phyloP scores from a whole-genome alignment of 2,797 vertebrate genomes.

The Pyrrhura leucotis region DNA sequence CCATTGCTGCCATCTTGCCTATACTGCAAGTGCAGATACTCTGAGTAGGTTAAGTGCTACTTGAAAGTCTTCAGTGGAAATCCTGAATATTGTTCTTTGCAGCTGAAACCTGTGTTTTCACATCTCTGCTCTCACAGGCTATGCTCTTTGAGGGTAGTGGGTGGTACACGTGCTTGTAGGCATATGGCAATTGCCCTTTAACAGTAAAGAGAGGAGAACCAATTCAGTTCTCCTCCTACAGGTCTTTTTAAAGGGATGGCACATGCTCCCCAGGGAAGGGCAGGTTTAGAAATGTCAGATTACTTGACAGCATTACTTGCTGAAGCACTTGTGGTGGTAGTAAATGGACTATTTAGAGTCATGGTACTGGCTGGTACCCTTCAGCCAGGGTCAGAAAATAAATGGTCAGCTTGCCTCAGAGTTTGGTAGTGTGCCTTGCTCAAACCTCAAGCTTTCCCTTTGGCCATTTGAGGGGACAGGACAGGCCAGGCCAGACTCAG shows the following conservation, averaged over 20 bases:
- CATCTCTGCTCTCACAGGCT: neutral
- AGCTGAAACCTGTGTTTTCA: neutral
- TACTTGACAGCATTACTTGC: neutral
- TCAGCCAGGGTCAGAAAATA: neutral
- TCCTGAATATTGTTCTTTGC: neutral
- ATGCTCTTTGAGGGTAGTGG: neutral
- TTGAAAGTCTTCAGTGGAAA: neutral
- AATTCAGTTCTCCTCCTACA: neutral
- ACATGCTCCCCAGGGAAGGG: neutral
- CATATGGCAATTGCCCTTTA: neutral
- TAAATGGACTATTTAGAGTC: neutral
- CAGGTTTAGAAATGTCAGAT: neutral
- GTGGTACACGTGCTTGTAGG: neutral
- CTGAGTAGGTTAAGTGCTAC: neutral
- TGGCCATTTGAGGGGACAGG: neutral
- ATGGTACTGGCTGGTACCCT: neutral
- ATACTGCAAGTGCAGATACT: neutral
- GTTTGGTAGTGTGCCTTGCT: neutral
- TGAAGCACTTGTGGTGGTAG: neutral
- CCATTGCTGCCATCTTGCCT: neutral
- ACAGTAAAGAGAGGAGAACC: neutral
- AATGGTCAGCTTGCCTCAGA: neutral
- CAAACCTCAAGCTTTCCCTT: neutral
- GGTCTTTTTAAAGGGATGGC: neutral
- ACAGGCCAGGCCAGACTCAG: neutral